Evolutionary conservation across 2,797 vertebrate genomes (phyloP).

Genomic region (Scyliorhinus canicula): DNA sequence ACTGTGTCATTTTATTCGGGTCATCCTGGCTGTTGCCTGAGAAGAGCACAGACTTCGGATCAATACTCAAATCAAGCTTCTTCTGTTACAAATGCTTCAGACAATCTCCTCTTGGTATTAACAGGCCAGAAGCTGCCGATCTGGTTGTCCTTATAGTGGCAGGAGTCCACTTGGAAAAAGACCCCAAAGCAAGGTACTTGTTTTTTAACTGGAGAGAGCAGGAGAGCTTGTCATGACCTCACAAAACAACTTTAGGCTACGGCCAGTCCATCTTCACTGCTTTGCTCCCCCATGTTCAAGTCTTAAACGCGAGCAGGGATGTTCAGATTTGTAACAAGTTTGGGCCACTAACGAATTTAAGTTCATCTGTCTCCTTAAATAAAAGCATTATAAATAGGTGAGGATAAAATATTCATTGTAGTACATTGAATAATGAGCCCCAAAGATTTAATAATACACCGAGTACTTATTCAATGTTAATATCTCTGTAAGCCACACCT

Average conservation of each 20-base stretch:
- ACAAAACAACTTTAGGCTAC: too few species aligned
- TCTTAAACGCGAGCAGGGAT: too few species aligned
- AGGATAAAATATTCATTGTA: background rate
- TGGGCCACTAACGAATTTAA: background rate
- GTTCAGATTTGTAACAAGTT: background rate
- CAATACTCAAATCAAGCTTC: background rate
- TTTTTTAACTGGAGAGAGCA: too few species aligned
- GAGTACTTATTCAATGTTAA: background rate
- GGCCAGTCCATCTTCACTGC: too few species aligned
- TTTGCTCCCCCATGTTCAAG: too few species aligned
- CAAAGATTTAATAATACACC: background rate
- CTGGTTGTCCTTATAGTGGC: background rate
- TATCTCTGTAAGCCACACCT: background rate
- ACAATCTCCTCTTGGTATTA: background rate
- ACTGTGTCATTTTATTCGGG: background rate
- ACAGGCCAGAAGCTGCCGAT: background rate
- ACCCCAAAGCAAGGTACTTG: background rate
- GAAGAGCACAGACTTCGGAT: too few species aligned
- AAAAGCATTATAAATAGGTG: background rate
- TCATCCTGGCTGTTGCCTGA: background rate
- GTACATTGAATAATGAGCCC: background rate
- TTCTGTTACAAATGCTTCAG: background rate
- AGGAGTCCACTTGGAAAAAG: background rate
- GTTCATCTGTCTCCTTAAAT: background rate
- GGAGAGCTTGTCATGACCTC: too few species aligned